Conservation (phyloP, 2,113 vertebrate species). For the Tachysurus vachellii region DNA sequence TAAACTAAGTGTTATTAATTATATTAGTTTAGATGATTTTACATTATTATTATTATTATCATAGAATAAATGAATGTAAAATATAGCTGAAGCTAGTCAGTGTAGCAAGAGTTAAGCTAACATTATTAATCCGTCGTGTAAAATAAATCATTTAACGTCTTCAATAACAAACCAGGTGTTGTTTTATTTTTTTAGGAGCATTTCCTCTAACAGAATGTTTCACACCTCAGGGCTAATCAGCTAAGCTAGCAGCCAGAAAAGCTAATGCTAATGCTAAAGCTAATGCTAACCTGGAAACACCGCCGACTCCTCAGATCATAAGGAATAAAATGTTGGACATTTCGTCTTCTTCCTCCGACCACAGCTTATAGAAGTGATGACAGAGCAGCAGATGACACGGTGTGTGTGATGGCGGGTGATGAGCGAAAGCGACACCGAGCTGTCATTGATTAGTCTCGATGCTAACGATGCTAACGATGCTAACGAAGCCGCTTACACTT, state of each 20-base stretch:
- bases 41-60: background rate
- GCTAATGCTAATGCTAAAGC: background rate
- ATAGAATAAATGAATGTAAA: background rate
- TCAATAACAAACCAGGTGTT: too few species aligned
- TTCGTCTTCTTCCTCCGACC: background rate
- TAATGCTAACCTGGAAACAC: slow-evolving; percentile 33
- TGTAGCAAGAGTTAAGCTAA: background rate
- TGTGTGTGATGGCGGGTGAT: background rate
- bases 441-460: slow-evolving; percentile 18
- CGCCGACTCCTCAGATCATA: slow-evolving; percentile 25
- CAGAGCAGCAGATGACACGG: background rate
- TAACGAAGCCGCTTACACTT: too few species aligned
- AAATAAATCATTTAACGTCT: background rate
- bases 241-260: background rate
- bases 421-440: background rate
- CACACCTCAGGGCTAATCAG: background rate
- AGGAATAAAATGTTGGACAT: background rate
- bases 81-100: background rate
- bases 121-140: background rate
- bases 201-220: background rate
- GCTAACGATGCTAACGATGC: background rate
- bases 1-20: background rate
- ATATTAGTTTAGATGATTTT: background rate
- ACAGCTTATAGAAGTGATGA: background rate
- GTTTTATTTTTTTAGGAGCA: background rate